These are phyloP conservation scores for Helicorthomorpha holstii DNA, from an alignment of 1,140 invertebrate species.

Conservation along the genomic window DNA sequence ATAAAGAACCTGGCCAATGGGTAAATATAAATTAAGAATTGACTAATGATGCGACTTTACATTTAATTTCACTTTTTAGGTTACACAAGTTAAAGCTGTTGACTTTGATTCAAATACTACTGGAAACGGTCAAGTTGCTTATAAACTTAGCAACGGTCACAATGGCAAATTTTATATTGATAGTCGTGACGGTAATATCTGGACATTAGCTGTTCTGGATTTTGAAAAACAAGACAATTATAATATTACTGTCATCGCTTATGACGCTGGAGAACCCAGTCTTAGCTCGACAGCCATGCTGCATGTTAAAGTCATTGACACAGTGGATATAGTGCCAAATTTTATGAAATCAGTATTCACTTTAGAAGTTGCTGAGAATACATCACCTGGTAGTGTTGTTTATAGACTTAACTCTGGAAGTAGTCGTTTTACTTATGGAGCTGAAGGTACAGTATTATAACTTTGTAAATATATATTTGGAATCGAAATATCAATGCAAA, in stretches of 20 bases:
- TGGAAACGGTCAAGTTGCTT: slow-evolving; percentile 20
- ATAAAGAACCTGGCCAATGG: slow-evolving; percentile 22
- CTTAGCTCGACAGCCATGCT: slow-evolving; percentile 57
- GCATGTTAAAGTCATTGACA: slow-evolving; percentile 21
- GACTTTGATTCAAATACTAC: slow-evolving; percentile 20
- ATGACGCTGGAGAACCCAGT: slow-evolving; percentile 63
- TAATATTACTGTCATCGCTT: slow-evolving; percentile 61
- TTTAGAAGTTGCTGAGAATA: slow-evolving; percentile 55
- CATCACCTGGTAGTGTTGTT: slow-evolving; percentile 51
- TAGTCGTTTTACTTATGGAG: slow-evolving; percentile 17
- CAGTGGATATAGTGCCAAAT: slow-evolving; percentile 19
- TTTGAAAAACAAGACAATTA: slow-evolving; percentile 45
- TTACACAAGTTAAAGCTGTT: slow-evolving; percentile 4
- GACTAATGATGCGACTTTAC: neutral
- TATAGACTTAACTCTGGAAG: slow-evolving; percentile 37
- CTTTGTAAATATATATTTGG: no score
- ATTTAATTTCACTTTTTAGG: slow-evolving; percentile 3
- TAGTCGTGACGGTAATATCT: slow-evolving; percentile 47
- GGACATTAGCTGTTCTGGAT: slow-evolving; percentile 50
- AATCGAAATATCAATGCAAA: neutral
- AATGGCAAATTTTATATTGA: slow-evolving; percentile 21
- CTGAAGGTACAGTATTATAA: slow-evolving; percentile 4
- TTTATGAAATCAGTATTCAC: slow-evolving; percentile 22
- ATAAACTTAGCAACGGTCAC: slow-evolving; percentile 20
- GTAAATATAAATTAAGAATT: slow-evolving; percentile 7